Conservation (phyloP, 2,113 vertebrate species). For the Saccopteryx leptura region DNA sequence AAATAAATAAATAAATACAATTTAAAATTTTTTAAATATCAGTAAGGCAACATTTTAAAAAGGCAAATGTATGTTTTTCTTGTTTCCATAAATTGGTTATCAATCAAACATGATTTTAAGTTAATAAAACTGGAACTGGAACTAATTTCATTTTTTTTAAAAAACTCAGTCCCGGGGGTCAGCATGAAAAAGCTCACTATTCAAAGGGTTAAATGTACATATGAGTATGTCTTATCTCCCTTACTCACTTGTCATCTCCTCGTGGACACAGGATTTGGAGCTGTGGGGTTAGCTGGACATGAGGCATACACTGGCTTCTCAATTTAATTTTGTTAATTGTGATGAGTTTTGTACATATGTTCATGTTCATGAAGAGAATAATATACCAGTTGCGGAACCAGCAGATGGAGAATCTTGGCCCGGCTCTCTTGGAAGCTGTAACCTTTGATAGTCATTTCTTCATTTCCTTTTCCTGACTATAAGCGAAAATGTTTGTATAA, state of each 20-base stretch:
- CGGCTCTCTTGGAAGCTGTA: not conserved
- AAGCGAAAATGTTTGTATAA: conserved; percentile 15
- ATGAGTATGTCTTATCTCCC: not conserved
- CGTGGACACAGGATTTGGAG: not conserved
- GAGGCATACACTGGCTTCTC: not conserved
- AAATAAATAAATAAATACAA: too few species aligned
- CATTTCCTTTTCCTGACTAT: not conserved
- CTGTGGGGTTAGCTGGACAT: not conserved
- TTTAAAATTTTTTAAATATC: too few species aligned
- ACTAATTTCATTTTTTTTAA: too few species aligned
- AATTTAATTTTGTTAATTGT: conserved; percentile 26
- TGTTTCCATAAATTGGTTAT: too few species aligned
- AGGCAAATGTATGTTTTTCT: too few species aligned
- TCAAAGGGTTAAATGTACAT: not conserved
- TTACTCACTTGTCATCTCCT: not conserved
- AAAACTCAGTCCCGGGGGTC: too few species aligned
- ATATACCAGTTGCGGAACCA: not conserved
- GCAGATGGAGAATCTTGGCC: not conserved
- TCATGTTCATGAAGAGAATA: not conserved
- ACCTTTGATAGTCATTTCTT: conserved; percentile 7
- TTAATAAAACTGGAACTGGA: too few species aligned
- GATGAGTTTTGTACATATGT: not conserved
- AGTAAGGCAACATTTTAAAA: too few species aligned
- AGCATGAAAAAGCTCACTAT: too few species aligned
- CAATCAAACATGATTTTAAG: too few species aligned